phyloP scores from a whole-genome alignment of 1,140 invertebrate species.

The Cherax destructor region DNA sequence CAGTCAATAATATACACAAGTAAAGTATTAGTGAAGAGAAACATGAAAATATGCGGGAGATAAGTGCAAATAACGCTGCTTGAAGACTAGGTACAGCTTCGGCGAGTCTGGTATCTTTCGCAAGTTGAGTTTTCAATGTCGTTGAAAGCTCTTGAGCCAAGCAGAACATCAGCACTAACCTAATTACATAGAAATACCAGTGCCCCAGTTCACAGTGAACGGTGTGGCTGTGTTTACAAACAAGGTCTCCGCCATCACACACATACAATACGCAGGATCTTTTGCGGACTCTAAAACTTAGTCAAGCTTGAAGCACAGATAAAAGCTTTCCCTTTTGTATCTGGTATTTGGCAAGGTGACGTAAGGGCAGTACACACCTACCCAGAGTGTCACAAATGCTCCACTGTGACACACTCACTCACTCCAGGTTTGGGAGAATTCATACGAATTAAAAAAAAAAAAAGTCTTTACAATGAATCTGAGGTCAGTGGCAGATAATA shows the following conservation, averaged over 20 bases:
- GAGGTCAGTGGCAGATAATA: background rate
- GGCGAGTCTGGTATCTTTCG: background rate
- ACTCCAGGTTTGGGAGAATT: background rate
- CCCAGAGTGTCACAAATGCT: background rate
- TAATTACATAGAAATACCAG: background rate
- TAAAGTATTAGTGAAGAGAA: no score
- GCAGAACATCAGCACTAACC: background rate
- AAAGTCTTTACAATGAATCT: background rate
- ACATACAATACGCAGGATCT: background rate
- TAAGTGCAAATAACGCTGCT: no score
- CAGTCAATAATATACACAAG: no score
- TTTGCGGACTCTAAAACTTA: background rate
- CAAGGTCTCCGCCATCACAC: background rate
- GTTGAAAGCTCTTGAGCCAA: background rate
- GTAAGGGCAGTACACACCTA: constrained; percentile 1
- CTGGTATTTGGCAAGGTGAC: constrained; percentile 10
- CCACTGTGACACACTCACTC: background rate
- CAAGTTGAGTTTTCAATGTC: background rate
- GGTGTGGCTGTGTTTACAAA: background rate
- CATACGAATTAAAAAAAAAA: background rate
- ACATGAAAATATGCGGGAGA: no score
- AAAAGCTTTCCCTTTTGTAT: constrained; percentile 30
- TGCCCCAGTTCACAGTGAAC: background rate
- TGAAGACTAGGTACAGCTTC: no score
- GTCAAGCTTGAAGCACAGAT: constrained; percentile 23